Base-by-base conservation (phyloP, 2,113 vertebrate genomes). In the Amazona vittata region DNA sequence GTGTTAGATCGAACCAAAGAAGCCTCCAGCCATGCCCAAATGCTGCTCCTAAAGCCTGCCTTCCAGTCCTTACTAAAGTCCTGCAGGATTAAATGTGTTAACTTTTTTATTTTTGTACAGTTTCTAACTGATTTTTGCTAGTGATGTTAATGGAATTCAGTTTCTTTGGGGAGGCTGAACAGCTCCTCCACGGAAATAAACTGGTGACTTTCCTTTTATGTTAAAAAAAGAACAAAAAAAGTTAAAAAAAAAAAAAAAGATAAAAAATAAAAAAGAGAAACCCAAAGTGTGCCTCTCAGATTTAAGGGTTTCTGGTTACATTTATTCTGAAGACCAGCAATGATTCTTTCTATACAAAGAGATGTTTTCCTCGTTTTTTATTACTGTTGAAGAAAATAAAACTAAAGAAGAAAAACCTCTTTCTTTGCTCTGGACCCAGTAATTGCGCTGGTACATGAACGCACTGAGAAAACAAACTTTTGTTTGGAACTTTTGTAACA, bases 261-360 rank as follows among this genome's bases (percentile, higher is more conserved):
- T 2, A 96, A 94, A 95, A 93, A 82, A 89, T 73, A 94, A 93
- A 89, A 96, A 97, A 98, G 71, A 92, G 98, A 99, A 99, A 98
- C 99, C 99, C 98, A 94, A 98, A 98, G 99, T 99, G 99, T 99
- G 99, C 99, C 99, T 99, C 99, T 99, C 98, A 99, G 97, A 99
- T 99, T 99, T 99, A 99, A 99, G 99, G 98, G 99, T 99, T 99
- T 99, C 98, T 99, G 98, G 98, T 98, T 99, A 98, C 99, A 98
- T 99, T 98, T 98, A 98, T 98, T 98, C 99, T 99, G 97, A 99
- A 99, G 98, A 99, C 99, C 99, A 99, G 99, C 99, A 99, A 98
- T 98, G 99, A 99, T 99, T 98, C 99, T 99, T 99, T 99, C 98
- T 99, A 99, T 98, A 99, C 98, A 98, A 99, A 99, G 98, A 99